phyloP scores from a whole-genome alignment of 2,113 vertebrate genomes.

The Pelodiscus sinensis region DNA sequence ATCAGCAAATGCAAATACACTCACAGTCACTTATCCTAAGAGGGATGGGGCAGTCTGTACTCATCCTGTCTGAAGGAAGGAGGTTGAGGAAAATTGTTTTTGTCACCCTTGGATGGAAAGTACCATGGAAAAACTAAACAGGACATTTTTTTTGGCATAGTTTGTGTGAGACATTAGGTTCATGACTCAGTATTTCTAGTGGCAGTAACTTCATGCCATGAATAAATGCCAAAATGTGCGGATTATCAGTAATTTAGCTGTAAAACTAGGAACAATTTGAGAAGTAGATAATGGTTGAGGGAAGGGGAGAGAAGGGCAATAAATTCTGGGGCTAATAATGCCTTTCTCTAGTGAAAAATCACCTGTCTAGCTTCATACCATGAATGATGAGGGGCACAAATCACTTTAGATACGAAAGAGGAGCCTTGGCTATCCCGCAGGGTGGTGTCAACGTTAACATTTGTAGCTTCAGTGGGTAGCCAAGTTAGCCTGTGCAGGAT shows the following conservation, averaged over 20 bases:
- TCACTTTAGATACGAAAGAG: rapidly evolving
- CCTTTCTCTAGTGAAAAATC: rapidly evolving
- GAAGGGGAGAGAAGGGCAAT: rapidly evolving
- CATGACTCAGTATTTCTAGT: slow-evolving; percentile 32
- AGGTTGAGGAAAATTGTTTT: neutral
- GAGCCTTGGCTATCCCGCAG: neutral
- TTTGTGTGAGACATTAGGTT: slow-evolving; percentile 29
- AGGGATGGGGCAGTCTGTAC: neutral
- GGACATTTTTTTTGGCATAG: slow-evolving; percentile 33
- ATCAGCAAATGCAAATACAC: neutral
- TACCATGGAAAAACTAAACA: neutral
- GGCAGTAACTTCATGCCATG: neutral
- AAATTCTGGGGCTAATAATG: neutral
- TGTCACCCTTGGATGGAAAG: neutral
- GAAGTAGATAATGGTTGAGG: neutral
- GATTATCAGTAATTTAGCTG: neutral
- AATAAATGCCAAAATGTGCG: neutral
- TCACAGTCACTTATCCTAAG: neutral
- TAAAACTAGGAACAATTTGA: neutral
- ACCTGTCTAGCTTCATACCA: neutral
- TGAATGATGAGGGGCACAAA: rapidly evolving
- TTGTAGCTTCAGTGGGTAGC: no score
- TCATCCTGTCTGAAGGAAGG: neutral
- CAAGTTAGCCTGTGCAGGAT: no score
- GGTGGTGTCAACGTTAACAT: rapidly evolving